Percentiles rank a stretch among this genome's conserved stretches.
Conservation (phyloP, 2,888 invertebrate genomes). For the Eilema griseolum region DNA sequence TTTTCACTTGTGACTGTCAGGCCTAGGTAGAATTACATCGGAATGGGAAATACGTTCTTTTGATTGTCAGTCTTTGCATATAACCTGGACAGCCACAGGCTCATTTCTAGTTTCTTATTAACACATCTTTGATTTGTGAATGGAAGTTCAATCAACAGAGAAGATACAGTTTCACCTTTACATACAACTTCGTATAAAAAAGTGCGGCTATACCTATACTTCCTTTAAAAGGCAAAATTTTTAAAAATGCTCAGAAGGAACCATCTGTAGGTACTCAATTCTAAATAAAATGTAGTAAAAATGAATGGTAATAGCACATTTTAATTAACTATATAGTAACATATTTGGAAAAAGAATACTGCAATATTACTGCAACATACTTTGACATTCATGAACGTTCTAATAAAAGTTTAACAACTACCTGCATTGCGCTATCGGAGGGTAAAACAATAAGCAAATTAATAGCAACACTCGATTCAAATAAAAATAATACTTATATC, state of each 20-base stretch:
- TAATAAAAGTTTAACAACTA: slow-evolving; percentile 19
- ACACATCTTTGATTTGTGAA: too few relatives aligned
- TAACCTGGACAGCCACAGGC: not conserved
- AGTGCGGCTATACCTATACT: too few relatives aligned
- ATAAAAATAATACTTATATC: slow-evolving; percentile 26
- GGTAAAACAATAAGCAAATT: slow-evolving; percentile 37
- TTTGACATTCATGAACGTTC: not conserved
- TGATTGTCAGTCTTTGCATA: not conserved
- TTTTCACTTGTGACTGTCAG: not conserved
- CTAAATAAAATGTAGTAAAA: too few relatives aligned
- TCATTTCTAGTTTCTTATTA: too few relatives aligned
- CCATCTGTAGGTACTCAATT: too few relatives aligned
- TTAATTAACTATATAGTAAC: too few relatives aligned
- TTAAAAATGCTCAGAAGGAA: too few relatives aligned
- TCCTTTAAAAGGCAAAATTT: not conserved
- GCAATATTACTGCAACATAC: not conserved
- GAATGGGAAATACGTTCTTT: not conserved
- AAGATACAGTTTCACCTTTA: too few relatives aligned
- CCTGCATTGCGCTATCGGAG: slow-evolving; percentile 63
- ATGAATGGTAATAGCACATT: too few relatives aligned
- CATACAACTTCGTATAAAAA: too few relatives aligned
- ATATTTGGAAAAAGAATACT: not conserved
- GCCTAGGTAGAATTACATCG: not conserved
- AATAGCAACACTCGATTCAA: not conserved
- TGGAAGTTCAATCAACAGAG: too few relatives aligned